Percentiles rank a stretch among this genome's conserved stretches.
Evolutionary conservation across 2,113 vertebrate genomes (phyloP).

Genomic region (Chlorodrepanis virens): DNA sequence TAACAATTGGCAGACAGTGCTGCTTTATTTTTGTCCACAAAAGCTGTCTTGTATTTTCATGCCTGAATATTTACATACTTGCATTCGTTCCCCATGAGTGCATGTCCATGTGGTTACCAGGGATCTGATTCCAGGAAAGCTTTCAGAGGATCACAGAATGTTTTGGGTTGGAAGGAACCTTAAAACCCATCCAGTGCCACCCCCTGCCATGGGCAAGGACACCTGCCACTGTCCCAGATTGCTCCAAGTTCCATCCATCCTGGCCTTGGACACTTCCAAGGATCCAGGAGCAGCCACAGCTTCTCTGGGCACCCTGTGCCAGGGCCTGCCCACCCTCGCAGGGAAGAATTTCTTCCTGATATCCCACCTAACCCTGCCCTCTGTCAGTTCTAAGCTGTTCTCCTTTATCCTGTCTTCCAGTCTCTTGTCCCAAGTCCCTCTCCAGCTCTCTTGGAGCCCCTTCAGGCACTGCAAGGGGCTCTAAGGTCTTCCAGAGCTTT

Average conservation of each 20-base stretch:
- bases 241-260: rapidly evolving
- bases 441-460: neutral
- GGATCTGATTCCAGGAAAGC: neutral
- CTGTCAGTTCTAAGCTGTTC: rapidly evolving
- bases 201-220: neutral
- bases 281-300: neutral
- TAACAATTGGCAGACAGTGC: neutral
- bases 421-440: neutral
- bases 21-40: neutral
- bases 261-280: neutral
- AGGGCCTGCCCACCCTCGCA: rapidly evolving
- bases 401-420: neutral
- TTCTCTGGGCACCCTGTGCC: neutral
- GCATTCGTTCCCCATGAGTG: neutral
- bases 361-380: neutral
- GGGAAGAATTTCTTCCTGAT: neutral
- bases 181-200: neutral
- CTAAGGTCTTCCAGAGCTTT: neutral
- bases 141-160: neutral
- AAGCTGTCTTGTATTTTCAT: neutral
- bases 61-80: neutral
- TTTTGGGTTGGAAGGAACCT: neutral
- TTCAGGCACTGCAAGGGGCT: neutral
- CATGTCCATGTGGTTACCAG: neutral
- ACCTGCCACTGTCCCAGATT: rapidly evolving